These are phyloP conservation scores for Ceyx melanurus DNA, from an alignment of 2,113 vertebrate genomes.

Conservation along the genomic window DNA sequence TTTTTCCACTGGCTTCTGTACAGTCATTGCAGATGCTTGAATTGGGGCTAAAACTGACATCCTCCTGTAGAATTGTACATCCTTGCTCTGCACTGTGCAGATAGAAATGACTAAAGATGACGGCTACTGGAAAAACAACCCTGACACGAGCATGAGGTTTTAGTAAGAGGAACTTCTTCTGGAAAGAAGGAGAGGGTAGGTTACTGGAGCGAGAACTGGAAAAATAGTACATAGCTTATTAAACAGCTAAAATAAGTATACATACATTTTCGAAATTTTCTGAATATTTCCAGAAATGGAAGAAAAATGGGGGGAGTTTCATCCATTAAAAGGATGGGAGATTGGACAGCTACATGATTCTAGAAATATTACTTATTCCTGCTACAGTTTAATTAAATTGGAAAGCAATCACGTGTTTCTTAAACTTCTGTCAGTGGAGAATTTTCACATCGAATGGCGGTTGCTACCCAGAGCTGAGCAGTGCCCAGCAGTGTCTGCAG, in stretches of 20 bases:
- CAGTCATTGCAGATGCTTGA: neutral
- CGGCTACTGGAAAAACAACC: neutral
- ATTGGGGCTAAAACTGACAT: neutral
- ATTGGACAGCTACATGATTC: neutral
- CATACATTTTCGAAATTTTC: neutral
- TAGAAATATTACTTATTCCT: neutral
- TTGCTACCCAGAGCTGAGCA: neutral
- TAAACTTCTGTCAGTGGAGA: neutral
- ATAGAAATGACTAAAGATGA: neutral
- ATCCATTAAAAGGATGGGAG: neutral
- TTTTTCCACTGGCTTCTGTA: neutral
- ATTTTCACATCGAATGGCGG: neutral
- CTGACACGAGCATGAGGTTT: neutral
- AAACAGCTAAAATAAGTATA: neutral
- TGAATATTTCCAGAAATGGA: neutral
- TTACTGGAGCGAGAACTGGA: neutral
- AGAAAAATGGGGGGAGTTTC: neutral
- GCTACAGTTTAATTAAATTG: neutral
- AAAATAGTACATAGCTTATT: neutral
- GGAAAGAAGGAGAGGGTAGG: constrained; percentile 1
- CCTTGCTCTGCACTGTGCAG: neutral
- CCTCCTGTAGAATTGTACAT: neutral
- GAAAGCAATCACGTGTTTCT: neutral
- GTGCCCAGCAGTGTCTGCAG: neutral
- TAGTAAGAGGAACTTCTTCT: neutral